phyloP scores from a whole-genome alignment of 2,888 invertebrate genomes.

The Stenchaetothrips biformis region DNA sequence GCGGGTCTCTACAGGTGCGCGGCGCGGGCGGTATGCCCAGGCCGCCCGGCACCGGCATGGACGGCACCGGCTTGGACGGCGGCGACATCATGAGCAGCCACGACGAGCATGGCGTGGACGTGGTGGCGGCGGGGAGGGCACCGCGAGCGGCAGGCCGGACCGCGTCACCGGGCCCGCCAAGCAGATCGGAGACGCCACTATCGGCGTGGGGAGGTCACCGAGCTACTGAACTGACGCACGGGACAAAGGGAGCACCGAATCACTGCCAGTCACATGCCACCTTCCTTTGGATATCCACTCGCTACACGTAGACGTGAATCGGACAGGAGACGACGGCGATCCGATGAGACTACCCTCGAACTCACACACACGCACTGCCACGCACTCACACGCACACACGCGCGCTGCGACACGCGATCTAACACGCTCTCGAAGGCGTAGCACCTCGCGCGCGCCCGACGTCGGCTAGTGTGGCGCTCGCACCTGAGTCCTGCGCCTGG shows the following conservation, averaged over 20 bases:
- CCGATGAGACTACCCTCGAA: no score
- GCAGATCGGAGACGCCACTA: no score
- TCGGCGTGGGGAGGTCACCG: no score
- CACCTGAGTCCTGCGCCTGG: not conserved
- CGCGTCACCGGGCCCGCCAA: no score
- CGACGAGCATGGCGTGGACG: slow-evolving; percentile 21
- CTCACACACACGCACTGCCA: no score
- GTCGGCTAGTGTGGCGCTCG: not conserved
- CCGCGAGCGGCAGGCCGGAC: not conserved
- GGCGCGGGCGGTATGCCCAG: slow-evolving; percentile 2
- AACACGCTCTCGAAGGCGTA: not conserved
- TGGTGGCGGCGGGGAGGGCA: not conserved
- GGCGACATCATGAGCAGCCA: slow-evolving; percentile 15
- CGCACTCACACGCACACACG: not conserved
- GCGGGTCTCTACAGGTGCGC: slow-evolving; percentile 22
- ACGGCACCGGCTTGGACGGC: slow-evolving; percentile 1
- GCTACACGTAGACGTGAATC: no score
- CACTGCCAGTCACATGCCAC: no score
- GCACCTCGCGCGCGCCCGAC: not conserved
- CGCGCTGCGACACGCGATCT: not conserved
- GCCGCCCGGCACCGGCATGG: slow-evolving; percentile 12
- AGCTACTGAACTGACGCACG: no score
- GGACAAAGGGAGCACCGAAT: no score
- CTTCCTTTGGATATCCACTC: no score
- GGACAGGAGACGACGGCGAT: no score